These are phyloP conservation scores for Dorcus parallelipipedus DNA, from an alignment of 2,888 invertebrate species.

Conservation along the genomic window DNA sequence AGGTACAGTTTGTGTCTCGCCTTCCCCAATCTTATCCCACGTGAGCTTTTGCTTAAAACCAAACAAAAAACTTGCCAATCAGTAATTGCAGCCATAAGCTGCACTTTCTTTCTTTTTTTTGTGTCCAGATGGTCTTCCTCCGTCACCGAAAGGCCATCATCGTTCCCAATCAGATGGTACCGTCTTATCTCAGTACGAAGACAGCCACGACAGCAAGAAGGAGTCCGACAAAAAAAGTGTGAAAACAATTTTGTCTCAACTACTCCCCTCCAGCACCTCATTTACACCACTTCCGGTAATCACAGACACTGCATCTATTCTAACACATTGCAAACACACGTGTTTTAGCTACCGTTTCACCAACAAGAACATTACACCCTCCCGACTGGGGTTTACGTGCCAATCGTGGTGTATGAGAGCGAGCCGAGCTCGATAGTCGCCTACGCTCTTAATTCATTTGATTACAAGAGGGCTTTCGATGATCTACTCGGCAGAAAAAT, in stretches of 20 bases:
- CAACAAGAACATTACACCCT: conserved; percentile 69
- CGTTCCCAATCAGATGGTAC: conserved; percentile 49
- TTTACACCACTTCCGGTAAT: conserved; percentile 46
- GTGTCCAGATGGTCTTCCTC: conserved; percentile 29
- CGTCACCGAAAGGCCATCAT: conserved; percentile 43
- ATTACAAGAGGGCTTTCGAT: conserved; percentile 64
- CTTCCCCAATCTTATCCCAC: too few relatives aligned
- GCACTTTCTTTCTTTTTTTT: background rate
- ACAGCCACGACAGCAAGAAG: conserved; percentile 44
- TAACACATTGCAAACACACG: conserved; percentile 54
- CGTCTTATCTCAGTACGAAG: conserved; percentile 36
- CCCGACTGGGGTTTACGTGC: conserved; percentile 56
- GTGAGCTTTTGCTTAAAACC: too few relatives aligned
- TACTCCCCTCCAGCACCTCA: conserved; percentile 58
- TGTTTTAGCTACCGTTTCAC: conserved; percentile 56
- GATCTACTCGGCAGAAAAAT: conserved; percentile 37
- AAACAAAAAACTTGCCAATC: too few relatives aligned
- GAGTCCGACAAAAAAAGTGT: conserved; percentile 59
- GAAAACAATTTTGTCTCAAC: conserved; percentile 65
- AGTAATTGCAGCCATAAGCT: background rate
- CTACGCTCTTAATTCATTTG: conserved; percentile 70
- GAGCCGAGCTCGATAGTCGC: conserved; percentile 85
- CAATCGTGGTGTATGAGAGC: conserved; percentile 72
- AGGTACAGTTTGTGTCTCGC: too few relatives aligned
- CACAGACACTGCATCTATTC: background rate